Evolutionary conservation across 2,797 vertebrate species (phyloP).

Genomic region (Rousettus madagascariensis): DNA sequence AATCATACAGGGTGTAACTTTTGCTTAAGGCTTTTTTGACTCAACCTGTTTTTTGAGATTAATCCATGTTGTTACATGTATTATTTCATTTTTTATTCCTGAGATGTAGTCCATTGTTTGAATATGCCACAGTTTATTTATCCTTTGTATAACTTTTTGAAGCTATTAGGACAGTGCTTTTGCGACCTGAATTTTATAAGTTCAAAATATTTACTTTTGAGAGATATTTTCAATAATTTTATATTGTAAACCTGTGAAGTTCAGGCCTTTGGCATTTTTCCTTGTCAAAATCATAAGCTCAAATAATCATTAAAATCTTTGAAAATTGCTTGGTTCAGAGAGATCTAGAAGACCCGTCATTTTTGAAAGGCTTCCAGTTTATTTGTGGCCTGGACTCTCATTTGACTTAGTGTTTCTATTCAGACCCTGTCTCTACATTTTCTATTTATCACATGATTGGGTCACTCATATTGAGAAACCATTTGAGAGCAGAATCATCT

Average conservation of each 20-base stretch:
- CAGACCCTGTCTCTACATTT: not conserved
- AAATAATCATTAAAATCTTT: constrained; percentile 14
- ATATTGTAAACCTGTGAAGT: not conserved
- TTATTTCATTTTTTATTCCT: constrained; percentile 9
- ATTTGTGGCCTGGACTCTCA: not conserved
- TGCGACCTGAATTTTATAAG: constrained; percentile 20
- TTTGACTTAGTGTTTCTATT: constrained; percentile 14
- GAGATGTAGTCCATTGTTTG: not conserved
- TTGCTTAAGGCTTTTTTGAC: not conserved
- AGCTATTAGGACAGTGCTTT: not conserved
- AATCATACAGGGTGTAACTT: not conserved
- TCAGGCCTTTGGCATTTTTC: not conserved
- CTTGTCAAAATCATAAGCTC: not conserved
- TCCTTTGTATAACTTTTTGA: not conserved
- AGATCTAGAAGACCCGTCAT: not conserved
- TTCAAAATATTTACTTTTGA: not conserved
- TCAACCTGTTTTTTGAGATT: not conserved
- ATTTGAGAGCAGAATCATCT: not conserved
- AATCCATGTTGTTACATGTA: not conserved
- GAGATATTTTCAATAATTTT: constrained; percentile 8
- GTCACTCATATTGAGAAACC: not conserved
- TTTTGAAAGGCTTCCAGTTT: not conserved
- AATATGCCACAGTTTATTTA: not conserved
- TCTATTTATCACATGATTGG: not conserved
- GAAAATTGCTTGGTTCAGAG: not conserved